These are phyloP conservation scores for Loris lydekkerianus DNA, from an alignment of 2,797 vertebrate genomes.

Conservation along the genomic window DNA sequence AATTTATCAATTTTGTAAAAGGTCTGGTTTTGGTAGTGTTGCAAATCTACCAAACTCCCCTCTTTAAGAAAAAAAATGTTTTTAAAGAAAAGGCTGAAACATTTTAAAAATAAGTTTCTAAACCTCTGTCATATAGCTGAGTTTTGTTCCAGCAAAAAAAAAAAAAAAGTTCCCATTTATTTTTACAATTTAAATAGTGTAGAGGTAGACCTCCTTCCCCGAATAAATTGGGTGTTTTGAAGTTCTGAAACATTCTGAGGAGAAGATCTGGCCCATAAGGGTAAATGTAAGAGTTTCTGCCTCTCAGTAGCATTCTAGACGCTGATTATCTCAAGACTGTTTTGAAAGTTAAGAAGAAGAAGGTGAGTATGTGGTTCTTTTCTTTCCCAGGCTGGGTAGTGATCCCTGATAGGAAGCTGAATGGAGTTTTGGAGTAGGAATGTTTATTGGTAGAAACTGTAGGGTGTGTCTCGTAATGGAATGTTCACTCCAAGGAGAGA, in stretches of 20 bases:
- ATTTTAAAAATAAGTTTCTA: not conserved
- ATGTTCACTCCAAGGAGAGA: slow-evolving; percentile 58
- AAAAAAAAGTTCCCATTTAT: not conserved
- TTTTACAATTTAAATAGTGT: not conserved
- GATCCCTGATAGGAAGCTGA: slow-evolving; percentile 41
- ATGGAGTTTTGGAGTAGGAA: slow-evolving; percentile 50
- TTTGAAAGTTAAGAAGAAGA: slow-evolving; percentile 29
- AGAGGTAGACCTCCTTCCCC: not conserved
- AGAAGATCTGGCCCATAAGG: not conserved
- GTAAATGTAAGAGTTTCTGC: not conserved
- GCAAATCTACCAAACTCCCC: not conserved
- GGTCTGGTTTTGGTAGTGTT: not conserved
- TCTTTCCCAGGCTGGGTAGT: not conserved
- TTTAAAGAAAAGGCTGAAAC: not conserved
- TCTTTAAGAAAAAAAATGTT: not conserved
- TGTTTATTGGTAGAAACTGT: slow-evolving; percentile 39
- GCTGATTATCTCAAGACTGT: not conserved
- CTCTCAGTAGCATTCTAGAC: not conserved
- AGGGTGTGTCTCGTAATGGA: slow-evolving; percentile 66
- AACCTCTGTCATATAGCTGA: not conserved
- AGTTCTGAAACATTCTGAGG: not conserved
- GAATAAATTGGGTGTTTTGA: not conserved
- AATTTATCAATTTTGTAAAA: slow-evolving; percentile 37
- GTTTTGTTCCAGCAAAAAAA: slow-evolving; percentile 17
- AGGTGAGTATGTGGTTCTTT: slow-evolving; percentile 14